Evolutionary conservation across 2,888 invertebrate species (phyloP), one percentile per base, ranked within the genome.

Genomic region (Myathropa florea): DNA sequence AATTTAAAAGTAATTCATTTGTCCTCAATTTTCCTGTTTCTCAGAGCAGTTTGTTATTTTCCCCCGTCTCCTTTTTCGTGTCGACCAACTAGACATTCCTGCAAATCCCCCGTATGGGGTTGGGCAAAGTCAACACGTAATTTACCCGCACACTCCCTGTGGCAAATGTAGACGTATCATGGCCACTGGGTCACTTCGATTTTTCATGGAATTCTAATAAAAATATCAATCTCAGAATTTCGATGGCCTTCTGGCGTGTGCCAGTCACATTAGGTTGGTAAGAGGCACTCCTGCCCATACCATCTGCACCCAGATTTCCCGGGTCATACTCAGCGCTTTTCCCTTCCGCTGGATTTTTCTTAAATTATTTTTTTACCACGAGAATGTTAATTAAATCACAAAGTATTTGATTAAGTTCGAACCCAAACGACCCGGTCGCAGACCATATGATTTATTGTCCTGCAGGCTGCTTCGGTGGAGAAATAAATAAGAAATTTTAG

Each of bases 331-430:
- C 7, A 18, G 18, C 18, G 7, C 18, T 1, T 0, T 0, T 18
- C 46, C 18, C 18, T 18, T 4, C 18, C 46, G 4, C n/a, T 18
- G 46, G 24, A 55, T 28, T 65, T 46, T 71, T 46, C 33, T 60
- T 55, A 46, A 33, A n/a, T 18, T 36, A 70, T 59, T 79, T 72
- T 63, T 24, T 55, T 65, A 72, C 61, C 36, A 24, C 18, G 80
- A 46, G 81, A 84, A 84, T 76, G 67, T 84, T 84, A 81, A 84
- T 84, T 84, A 84, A 84, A 77, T 76, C 84, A 81, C 33, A 59
- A 72, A 72, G 63, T 76, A 75, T 65, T 76, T 59, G 71, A 21
- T 76, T 72, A 61, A 61, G 70, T 80, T 80, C 60, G 55, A 60
- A 64, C 23, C 21, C 2, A 68, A 79, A 83, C 65, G 64, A 75